Evolutionary conservation across 2,113 vertebrate genomes (phyloP), one percentile per base, ranked within the genome.

Genomic region (Tiliqua scincoides): DNA sequence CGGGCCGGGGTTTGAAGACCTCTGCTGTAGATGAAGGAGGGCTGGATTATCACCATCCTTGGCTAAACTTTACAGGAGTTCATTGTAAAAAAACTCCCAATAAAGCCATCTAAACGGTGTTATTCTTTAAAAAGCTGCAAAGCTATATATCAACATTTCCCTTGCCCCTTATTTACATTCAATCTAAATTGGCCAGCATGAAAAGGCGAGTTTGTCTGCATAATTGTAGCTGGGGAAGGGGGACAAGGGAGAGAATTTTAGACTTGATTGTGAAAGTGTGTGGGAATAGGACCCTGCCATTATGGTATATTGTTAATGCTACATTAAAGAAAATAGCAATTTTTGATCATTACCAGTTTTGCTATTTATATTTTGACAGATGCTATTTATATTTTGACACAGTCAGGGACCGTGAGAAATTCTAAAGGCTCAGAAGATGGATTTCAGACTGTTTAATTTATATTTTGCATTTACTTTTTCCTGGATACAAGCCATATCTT

Each of bases 311-410:
- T 62, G 76, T 79, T 90, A 92, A 88, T 91, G 84, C 88, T 90
- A 87, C 30, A 77, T 43, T 91, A 79, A 87, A 88, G 43, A 91
- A 84, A 93, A 88, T 87, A 93, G 82, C 0, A 0, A 81, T 81
- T 90, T 89, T 65, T 85, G 79, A 82, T 63, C 37, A 88, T 91
- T 92, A 54, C 40, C 78, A 87, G 62, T 88, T 91, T 73, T 88
- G 86, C 61, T 88, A 88, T 65, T 82, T 87, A 78, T 87, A 80
- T 48, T 40, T 67, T 70, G 88, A 57, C 54, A 71, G 61, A 35
- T 86, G n/a, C 57, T 63, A 23, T 79, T 82, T 87, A 78, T 87
- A 80, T 48, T 40, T 67, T 70, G 88, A 57, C 54, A 71, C 57
- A 35, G 88, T 59, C 83, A 87, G 79, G 72, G 70, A 72, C 73